These are phyloP conservation scores for Heliconius erato DNA, from an alignment of 2,888 invertebrate genomes.

Conservation along the genomic window DNA sequence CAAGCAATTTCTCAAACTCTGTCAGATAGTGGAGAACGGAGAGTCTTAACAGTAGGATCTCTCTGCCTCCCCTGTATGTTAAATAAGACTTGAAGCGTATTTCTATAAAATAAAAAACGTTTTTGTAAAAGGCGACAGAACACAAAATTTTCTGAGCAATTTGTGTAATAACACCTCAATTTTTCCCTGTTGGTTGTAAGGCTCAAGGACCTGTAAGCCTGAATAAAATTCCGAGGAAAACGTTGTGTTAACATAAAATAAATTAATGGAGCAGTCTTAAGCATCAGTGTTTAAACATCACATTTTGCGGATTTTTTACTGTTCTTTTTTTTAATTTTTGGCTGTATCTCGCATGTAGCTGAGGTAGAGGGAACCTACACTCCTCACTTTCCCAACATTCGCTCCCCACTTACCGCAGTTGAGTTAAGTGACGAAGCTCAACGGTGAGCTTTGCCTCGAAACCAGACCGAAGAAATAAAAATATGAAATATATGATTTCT, in stretches of 20 bases:
- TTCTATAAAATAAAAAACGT: not conserved
- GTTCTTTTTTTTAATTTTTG: not conserved
- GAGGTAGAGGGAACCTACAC: not conserved
- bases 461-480: not conserved
- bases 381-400: not conserved
- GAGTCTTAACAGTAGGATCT: not conserved
- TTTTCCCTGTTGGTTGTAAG: constrained; percentile 19
- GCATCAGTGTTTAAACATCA: not conserved
- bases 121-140: not conserved
- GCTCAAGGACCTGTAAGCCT: not conserved
- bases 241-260: constrained; percentile 4
- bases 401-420: not conserved
- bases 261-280: constrained; percentile 17
- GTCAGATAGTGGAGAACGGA: not conserved
- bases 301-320: not conserved
- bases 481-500: not conserved
- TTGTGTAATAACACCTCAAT: constrained; percentile 18
- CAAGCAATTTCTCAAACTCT: not conserved
- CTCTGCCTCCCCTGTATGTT: not conserved
- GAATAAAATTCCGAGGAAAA: not conserved
- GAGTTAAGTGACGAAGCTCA: not conserved
- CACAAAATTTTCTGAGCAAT: constrained; percentile 7
- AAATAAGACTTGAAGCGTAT: not conserved
- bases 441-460: not conserved
- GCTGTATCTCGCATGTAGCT: not conserved